Evolutionary conservation across 2,888 invertebrate genomes (phyloP).

Genomic region (Cyaniris semiargus): DNA sequence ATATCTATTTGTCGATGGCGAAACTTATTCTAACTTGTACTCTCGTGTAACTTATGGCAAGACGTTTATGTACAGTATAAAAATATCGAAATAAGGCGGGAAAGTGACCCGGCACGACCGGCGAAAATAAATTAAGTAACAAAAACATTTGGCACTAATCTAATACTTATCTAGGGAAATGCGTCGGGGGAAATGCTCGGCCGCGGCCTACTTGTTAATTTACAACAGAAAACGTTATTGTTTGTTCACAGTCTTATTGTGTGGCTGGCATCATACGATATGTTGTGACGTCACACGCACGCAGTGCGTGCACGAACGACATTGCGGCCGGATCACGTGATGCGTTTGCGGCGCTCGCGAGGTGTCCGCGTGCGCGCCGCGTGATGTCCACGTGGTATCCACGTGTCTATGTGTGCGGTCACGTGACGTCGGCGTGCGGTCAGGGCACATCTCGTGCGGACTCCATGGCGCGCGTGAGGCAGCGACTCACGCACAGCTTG

Average conservation of each 20-base stretch:
- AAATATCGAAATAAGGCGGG: conserved; percentile 30
- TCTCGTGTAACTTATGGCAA: conserved; percentile 48
- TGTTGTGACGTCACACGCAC: neutral
- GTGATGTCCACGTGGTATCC: neutral
- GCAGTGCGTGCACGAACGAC: neutral
- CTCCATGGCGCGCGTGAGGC: conserved; percentile 56
- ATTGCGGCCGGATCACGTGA: neutral
- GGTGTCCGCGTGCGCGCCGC: neutral
- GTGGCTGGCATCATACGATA: neutral
- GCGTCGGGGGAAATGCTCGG: conserved; percentile 40
- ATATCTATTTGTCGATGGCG: conserved; percentile 58
- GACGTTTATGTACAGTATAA: conserved; percentile 25
- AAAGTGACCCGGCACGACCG: neutral
- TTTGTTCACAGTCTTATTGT: conserved; percentile 21
- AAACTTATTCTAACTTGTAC: conserved; percentile 72
- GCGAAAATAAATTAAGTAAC: conserved; percentile 73
- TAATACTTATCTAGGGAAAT: conserved; percentile 60
- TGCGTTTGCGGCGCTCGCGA: neutral
- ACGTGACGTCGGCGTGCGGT: conserved; percentile 39
- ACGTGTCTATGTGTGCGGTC: conserved; percentile 1
- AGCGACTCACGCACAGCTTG: conserved; percentile 61
- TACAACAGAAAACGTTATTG: conserved; percentile 9
- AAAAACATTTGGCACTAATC: conserved; percentile 73
- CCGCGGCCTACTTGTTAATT: conserved; percentile 13
- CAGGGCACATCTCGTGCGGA: conserved; percentile 56